phyloP scores from a whole-genome alignment of 2,113 vertebrate genomes.

The Podarcis raffonei region DNA sequence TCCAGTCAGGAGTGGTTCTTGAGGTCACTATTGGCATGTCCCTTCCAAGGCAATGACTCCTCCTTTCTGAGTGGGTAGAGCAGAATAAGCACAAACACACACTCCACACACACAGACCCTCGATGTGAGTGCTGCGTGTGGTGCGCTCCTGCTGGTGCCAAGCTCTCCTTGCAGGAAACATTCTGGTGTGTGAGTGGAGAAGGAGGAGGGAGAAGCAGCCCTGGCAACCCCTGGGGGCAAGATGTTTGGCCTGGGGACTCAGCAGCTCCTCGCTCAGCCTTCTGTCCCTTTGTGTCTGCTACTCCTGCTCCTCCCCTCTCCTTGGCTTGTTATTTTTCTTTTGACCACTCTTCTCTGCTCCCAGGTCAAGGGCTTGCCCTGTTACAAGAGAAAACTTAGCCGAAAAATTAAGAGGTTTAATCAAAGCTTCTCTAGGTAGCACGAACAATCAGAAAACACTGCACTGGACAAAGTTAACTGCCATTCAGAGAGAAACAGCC shows the following conservation, averaged over 20 bases:
- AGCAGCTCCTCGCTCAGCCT: neutral
- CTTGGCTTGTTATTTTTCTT: constrained; percentile 57
- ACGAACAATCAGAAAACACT: constrained; percentile 42
- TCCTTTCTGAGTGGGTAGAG: too few species aligned
- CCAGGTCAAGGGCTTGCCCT: constrained; percentile 46
- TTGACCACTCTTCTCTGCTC: constrained; percentile 40
- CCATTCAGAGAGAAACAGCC: constrained; percentile 52
- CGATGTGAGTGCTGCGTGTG: too few species aligned
- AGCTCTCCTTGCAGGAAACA: too few species aligned
- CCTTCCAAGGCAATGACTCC: too few species aligned
- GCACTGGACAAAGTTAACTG: constrained; percentile 52
- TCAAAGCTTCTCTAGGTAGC: constrained; percentile 58
- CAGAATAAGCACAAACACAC: too few species aligned
- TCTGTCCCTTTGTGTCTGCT: neutral
- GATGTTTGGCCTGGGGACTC: neutral
- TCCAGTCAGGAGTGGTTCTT: too few species aligned
- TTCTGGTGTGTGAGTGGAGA: too few species aligned
- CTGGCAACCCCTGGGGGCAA: too few species aligned
- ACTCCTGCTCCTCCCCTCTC: constrained; percentile 33
- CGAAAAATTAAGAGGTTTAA: constrained; percentile 62
- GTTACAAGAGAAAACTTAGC: constrained; percentile 41
- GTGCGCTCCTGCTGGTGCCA: too few species aligned
- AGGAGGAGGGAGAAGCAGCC: too few species aligned
- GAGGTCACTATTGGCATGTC: too few species aligned
- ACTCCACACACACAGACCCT: too few species aligned